Percentiles rank a stretch among this genome's conserved stretches.
These are phyloP conservation scores for Panthera leo DNA, from an alignment of 2,113 vertebrate genomes.

Conservation along the genomic window DNA sequence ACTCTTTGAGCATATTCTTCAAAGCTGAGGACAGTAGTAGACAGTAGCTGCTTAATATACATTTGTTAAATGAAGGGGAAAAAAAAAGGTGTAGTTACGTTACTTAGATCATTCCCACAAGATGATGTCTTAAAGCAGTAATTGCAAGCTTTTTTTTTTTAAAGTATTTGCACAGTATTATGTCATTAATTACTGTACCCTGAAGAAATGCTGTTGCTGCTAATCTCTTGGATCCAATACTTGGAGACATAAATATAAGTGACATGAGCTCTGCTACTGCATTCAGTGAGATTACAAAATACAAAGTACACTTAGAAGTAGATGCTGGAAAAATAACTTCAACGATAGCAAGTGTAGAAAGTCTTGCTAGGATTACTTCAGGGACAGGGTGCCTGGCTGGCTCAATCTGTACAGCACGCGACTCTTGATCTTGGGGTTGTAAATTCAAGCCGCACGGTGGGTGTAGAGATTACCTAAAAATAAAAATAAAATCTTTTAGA, in stretches of 20 bases:
- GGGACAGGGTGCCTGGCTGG: neutral
- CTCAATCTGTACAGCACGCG: neutral
- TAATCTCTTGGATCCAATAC: conserved; percentile 39
- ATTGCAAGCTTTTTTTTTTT: neutral
- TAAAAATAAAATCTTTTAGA: too few relatives aligned
- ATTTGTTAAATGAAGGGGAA: neutral
- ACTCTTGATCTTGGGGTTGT: neutral
- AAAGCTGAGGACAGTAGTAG: neutral
- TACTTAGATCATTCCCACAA: neutral
- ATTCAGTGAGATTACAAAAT: neutral
- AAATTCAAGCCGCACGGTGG: neutral
- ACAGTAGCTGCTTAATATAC: neutral
- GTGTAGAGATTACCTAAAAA: neutral
- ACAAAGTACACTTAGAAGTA: conserved; percentile 27
- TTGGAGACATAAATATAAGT: conserved; percentile 45
- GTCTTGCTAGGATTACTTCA: neutral
- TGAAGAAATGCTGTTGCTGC: neutral
- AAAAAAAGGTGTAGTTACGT: neutral
- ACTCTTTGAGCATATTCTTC: conserved; percentile 30
- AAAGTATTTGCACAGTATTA: neutral
- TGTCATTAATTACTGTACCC: conserved; percentile 27
- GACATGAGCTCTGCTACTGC: neutral
- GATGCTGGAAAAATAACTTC: conserved; percentile 19
- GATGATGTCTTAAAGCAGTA: conserved; percentile 29
- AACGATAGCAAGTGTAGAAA: neutral